Conservation (phyloP, 2,888 invertebrate genomes). For the Syritta pipiens region DNA sequence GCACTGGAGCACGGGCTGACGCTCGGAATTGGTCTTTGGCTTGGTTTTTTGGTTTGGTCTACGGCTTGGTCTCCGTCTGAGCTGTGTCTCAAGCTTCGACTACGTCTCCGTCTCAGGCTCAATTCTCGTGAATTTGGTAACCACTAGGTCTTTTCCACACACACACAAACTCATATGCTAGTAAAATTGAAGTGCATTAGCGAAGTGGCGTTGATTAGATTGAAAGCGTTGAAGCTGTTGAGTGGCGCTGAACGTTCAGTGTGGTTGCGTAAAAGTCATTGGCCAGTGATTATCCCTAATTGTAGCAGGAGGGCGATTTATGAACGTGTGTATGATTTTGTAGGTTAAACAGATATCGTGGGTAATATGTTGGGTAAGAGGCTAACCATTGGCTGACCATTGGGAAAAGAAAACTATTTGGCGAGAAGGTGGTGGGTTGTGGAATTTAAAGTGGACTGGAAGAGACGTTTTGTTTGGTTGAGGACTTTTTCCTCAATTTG, state of each 20-base stretch:
- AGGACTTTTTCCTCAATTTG: too few relatives aligned
- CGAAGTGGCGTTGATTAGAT: conserved; percentile 13
- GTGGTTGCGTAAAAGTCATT: conserved; percentile 53
- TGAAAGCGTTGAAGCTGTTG: neutral
- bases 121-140: conserved; percentile 48
- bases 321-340: conserved; percentile 26
- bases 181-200: conserved; percentile 42
- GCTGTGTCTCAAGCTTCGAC: too few relatives aligned
- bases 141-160: neutral
- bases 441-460: too few relatives aligned
- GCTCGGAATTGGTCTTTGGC: too few relatives aligned
- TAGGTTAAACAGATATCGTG: conserved; percentile 39
- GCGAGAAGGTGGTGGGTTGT: neutral
- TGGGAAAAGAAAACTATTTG: too few relatives aligned
- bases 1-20: conserved; percentile 49
- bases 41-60: too few relatives aligned
- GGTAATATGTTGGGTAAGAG: too few relatives aligned
- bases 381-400: too few relatives aligned
- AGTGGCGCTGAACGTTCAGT: conserved; percentile 9
- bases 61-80: too few relatives aligned
- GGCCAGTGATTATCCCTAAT: conserved; percentile 41
- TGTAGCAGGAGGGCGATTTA: conserved; percentile 16
- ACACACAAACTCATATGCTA: too few relatives aligned
- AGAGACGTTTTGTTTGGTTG: too few relatives aligned
- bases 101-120: neutral